phyloP scores from a whole-genome alignment of 2,113 vertebrate species.

The Equus przewalskii region DNA sequence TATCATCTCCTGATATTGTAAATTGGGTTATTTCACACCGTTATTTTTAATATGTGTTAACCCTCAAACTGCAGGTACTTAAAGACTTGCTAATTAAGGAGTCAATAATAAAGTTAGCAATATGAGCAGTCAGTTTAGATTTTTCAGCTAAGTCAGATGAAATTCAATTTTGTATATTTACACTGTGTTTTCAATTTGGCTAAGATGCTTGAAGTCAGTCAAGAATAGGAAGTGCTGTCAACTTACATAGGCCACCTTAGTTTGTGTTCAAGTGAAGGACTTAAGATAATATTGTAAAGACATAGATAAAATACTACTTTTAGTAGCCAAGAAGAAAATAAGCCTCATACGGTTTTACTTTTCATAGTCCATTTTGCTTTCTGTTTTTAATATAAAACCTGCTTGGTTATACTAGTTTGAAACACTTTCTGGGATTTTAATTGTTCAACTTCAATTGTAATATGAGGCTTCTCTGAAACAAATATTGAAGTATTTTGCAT shows the following conservation, averaged over 20 bases:
- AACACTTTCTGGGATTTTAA: neutral
- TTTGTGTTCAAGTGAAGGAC: conserved; percentile 66
- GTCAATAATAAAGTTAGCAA: conserved; percentile 86
- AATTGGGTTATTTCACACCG: conserved; percentile 88
- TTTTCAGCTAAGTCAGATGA: conserved; percentile 83
- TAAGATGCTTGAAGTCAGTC: conserved; percentile 71
- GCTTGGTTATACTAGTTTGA: neutral
- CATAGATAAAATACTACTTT: neutral
- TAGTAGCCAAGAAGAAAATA: neutral
- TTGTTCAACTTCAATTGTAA: neutral
- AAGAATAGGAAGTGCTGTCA: conserved; percentile 75
- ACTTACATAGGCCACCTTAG: conserved; percentile 4
- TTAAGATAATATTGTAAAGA: neutral
- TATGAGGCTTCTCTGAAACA: neutral
- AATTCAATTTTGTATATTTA: conserved; percentile 81
- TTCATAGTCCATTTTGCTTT: neutral
- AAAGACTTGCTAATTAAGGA: conserved; percentile 87
- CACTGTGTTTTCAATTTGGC: conserved; percentile 79
- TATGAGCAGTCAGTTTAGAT: conserved; percentile 85
- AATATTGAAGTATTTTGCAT: neutral
- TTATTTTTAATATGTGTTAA: conserved; percentile 87
- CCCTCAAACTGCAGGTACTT: conserved; percentile 83
- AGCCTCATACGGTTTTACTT: neutral
- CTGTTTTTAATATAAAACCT: neutral
- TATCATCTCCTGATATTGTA: conserved; percentile 84